phyloP scores from a whole-genome alignment of 2,113 vertebrate species.

The Bombycilla garrulus region DNA sequence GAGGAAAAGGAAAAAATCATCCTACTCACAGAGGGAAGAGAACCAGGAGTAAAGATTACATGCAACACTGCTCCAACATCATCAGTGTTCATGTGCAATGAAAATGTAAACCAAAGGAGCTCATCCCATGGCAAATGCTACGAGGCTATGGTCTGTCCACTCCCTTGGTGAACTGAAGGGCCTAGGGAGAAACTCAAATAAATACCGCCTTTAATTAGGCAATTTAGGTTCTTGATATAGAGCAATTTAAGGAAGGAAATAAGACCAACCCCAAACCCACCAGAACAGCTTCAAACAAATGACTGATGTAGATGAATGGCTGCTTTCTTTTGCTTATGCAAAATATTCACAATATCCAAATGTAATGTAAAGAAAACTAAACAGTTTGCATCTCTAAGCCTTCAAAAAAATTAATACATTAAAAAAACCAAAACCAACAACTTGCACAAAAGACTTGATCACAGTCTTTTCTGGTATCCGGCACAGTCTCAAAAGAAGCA shows the following conservation, averaged over 20 bases:
- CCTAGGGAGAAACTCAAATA: background rate
- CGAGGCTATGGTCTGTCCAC: background rate
- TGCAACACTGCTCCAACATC: background rate
- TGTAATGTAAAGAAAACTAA: background rate
- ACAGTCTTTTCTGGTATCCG: background rate
- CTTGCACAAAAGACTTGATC: background rate
- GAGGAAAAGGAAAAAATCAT: background rate
- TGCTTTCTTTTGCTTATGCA: background rate
- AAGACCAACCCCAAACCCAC: background rate
- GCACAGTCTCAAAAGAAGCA: background rate
- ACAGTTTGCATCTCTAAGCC: background rate
- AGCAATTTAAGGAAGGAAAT: background rate
- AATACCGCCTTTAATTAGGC: background rate
- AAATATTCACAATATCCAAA: background rate
- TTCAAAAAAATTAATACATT: background rate
- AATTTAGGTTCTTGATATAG: background rate
- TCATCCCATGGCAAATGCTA: background rate
- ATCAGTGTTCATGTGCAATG: background rate
- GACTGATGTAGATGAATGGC: background rate
- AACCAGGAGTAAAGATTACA: background rate
- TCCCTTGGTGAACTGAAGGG: background rate
- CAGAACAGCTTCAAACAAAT: background rate
- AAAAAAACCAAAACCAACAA: background rate
- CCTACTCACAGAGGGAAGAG: background rate
- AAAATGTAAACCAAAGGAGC: background rate